Percentiles rank a stretch among this genome's conserved stretches.
Evolutionary conservation across 2,888 invertebrate genomes (phyloP).

Genomic region (Neoitamus cyanurus): DNA sequence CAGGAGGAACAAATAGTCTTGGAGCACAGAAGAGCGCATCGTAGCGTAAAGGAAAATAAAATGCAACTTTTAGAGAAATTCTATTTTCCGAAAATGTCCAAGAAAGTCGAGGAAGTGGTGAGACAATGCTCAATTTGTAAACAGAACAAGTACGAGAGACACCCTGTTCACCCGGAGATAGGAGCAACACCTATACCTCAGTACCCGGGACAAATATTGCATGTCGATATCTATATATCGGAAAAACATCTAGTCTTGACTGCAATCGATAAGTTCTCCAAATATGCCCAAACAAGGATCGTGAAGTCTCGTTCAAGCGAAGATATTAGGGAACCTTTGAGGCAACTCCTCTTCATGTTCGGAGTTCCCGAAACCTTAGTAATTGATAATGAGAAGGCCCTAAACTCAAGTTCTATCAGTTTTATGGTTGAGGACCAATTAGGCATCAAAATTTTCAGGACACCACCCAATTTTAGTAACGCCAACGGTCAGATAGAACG

Average conservation of each 20-base stretch:
- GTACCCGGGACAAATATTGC: conserved; percentile 49
- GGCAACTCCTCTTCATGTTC: conserved; percentile 49
- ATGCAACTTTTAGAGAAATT: conserved; percentile 35
- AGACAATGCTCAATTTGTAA: conserved; percentile 48
- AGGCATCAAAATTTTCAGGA: conserved; percentile 32
- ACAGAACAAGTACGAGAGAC: conserved; percentile 47
- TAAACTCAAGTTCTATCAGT: conserved; percentile 46
- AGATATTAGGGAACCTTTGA: conserved; percentile 47
- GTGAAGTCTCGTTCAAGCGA: conserved; percentile 37
- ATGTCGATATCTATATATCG: conserved; percentile 47
- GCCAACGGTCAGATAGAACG: conserved; percentile 52
- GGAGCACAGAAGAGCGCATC: conserved; percentile 6
- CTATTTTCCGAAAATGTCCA: conserved; percentile 50
- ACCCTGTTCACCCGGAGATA: conserved; percentile 47
- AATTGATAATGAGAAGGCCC: conserved; percentile 51
- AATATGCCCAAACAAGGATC: neutral
- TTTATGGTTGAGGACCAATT: conserved; percentile 47
- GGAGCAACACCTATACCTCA: conserved; percentile 48
- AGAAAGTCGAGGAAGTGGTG: conserved; percentile 45
- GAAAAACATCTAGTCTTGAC: conserved; percentile 46
- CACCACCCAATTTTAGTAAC: conserved; percentile 20
- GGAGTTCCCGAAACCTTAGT: conserved; percentile 50
- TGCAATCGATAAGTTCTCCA: conserved; percentile 48
- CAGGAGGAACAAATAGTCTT: neutral
- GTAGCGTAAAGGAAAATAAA: neutral